Evolutionary conservation across 2,888 invertebrate species (phyloP).

Genomic region (Bibio marci): DNA sequence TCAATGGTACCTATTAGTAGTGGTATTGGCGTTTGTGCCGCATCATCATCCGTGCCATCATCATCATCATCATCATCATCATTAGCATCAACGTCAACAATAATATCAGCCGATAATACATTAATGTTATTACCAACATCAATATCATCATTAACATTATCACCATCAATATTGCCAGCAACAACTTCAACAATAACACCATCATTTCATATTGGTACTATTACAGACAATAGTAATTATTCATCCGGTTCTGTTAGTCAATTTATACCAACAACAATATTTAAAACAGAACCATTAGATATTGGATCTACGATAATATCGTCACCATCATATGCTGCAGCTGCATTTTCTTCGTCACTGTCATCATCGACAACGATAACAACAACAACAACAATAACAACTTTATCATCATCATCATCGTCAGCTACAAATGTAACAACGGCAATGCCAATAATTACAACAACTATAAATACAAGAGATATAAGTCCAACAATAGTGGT

Average conservation of each 20-base stretch:
- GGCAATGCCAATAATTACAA: slow-evolving; percentile 1
- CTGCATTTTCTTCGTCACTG: not conserved
- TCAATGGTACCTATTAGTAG: slow-evolving; percentile 4
- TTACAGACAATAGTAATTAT: not conserved
- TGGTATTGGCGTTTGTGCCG: too few species aligned
- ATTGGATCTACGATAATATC: not conserved
- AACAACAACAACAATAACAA: not conserved
- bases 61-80: not conserved
- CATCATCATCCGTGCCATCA: not conserved
- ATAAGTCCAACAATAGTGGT: slow-evolving; percentile 26
- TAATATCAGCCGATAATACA: not conserved
- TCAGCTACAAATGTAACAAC: not conserved
- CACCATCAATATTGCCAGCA: too few species aligned
- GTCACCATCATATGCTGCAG: not conserved
- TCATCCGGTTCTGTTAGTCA: too few species aligned
- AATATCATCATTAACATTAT: too few species aligned
- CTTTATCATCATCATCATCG: not conserved
- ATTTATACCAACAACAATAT: too few species aligned
- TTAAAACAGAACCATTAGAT: too few species aligned
- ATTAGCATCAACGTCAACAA: not conserved
- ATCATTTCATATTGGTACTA: slow-evolving; percentile 2
- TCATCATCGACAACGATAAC: not conserved
- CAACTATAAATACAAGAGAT: slow-evolving; percentile 2
- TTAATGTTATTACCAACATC: not conserved
- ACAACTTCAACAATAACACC: too few species aligned